Conservation (phyloP, 35 echinoderm and acorn worm genomes). For the Diadema setosum region DNA sequence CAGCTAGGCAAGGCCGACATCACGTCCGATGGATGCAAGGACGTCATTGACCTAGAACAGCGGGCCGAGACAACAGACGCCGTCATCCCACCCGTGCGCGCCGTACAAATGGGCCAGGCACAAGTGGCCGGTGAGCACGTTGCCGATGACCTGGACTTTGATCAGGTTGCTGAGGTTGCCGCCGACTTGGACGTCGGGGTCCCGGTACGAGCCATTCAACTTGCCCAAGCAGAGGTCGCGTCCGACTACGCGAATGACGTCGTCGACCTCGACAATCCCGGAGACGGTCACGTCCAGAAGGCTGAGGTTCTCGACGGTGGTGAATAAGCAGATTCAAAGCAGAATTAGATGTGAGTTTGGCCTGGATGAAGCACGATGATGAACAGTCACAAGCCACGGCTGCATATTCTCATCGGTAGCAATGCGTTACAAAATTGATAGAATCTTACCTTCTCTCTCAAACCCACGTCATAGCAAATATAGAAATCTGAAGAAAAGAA, state of each 20-base stretch:
- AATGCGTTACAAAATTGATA: too few relatives aligned
- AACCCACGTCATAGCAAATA: too few relatives aligned
- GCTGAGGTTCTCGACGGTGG: neutral
- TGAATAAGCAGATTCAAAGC: too few relatives aligned
- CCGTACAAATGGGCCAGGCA: neutral
- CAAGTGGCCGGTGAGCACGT: neutral
- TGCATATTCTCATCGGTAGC: too few relatives aligned
- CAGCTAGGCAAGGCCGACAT: neutral
- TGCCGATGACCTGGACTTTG: neutral
- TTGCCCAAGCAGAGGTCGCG: neutral
- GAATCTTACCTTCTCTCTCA: too few relatives aligned
- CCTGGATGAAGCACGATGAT: too few relatives aligned
- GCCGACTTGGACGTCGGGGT: neutral
- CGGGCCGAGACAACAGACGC: neutral
- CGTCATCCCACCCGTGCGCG: neutral
- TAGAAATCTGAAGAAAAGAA: too few relatives aligned
- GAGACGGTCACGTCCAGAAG: neutral
- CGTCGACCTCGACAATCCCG: neutral
- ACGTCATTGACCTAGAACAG: slow-evolving; percentile 10
- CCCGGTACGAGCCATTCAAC: neutral
- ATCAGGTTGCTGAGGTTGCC: neutral
- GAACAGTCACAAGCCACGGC: too few relatives aligned
- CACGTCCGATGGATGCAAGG: neutral
- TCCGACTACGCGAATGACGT: neutral
- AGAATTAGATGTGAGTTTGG: too few relatives aligned